Evolutionary conservation across 2,888 invertebrate species (phyloP).

Genomic region (Pyrgus malvae): DNA sequence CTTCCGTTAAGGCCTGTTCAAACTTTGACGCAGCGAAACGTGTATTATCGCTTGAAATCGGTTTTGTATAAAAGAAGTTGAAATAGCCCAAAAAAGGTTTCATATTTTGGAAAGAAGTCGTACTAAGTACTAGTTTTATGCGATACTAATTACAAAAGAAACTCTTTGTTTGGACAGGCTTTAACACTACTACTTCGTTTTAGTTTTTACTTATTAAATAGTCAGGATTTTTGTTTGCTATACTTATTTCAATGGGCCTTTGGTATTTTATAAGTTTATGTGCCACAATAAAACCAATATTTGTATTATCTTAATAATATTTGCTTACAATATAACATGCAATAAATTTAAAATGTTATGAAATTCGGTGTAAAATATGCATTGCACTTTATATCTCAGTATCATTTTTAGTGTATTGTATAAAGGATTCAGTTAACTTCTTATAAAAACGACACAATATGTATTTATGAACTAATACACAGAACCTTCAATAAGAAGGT

Average conservation of each 20-base stretch:
- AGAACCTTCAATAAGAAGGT: background rate
- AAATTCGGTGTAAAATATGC: background rate
- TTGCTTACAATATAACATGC: background rate
- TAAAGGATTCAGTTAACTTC: background rate
- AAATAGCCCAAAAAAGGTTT: background rate
- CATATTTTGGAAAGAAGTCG: too few species aligned
- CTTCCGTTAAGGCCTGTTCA: conserved; percentile 11
- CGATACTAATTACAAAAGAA: too few species aligned
- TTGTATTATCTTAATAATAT: conserved; percentile 2
- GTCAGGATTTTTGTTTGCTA: conserved; percentile 26
- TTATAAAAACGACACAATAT: too few species aligned
- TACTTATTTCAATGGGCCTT: conserved; percentile 17
- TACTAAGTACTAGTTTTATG: too few species aligned
- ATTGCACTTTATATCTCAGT: background rate
- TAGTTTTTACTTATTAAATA: conserved; percentile 14
- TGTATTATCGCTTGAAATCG: background rate
- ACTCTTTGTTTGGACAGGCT: conserved; percentile 12
- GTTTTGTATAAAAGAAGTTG: background rate
- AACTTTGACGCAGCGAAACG: background rate
- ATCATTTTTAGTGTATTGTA: background rate
- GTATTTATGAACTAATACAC: background rate
- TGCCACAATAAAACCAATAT: conserved; percentile 20
- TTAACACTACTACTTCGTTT: background rate
- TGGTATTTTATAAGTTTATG: conserved; percentile 16
- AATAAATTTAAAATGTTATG: background rate